These are phyloP conservation scores for Scaptomyza parva DNA, from an alignment of 2,888 invertebrate genomes.

Conservation along the genomic window DNA sequence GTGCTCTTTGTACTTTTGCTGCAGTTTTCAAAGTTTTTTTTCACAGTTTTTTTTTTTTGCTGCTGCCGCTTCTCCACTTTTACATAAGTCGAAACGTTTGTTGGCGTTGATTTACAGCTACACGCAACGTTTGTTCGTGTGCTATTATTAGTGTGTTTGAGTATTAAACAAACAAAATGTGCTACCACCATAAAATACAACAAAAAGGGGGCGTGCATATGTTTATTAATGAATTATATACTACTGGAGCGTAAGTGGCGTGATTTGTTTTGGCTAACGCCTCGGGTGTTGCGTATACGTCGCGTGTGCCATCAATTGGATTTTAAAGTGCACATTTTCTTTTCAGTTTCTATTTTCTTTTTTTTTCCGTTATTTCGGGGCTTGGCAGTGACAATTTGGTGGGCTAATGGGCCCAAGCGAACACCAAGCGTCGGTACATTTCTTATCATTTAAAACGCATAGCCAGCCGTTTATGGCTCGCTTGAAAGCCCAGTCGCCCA, in stretches of 20 bases:
- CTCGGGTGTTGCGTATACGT: slow-evolving; percentile 67
- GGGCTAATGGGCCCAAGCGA: slow-evolving; percentile 33
- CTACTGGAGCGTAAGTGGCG: slow-evolving; percentile 55
- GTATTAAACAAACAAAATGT: slow-evolving; percentile 54
- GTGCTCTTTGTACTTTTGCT: slow-evolving; percentile 47
- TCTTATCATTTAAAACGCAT: slow-evolving; percentile 78
- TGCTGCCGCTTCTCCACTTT: slow-evolving; percentile 8
- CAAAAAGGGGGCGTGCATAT: slow-evolving; percentile 58
- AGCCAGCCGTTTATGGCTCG: slow-evolving; percentile 65
- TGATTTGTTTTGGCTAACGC: slow-evolving; percentile 55
- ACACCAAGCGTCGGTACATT: slow-evolving; percentile 48
- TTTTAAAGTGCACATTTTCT: slow-evolving; percentile 36
- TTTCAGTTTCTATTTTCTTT: not conserved
- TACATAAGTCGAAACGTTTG: slow-evolving; percentile 1
- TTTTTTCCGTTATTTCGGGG: not conserved
- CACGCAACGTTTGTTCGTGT: slow-evolving; percentile 41
- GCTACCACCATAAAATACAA: slow-evolving; percentile 6
- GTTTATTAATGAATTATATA: slow-evolving; percentile 43
- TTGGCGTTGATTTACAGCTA: slow-evolving; percentile 55
- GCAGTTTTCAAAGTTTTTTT: slow-evolving; percentile 31
- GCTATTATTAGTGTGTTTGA: slow-evolving; percentile 58
- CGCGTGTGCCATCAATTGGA: slow-evolving; percentile 46
- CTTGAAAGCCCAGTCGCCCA: slow-evolving; percentile 59
- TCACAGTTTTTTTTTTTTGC: no score
- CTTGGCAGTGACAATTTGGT: slow-evolving; percentile 1